phyloP scores from a whole-genome alignment of 2,888 invertebrate genomes.

The Spisula subtruncata region DNA sequence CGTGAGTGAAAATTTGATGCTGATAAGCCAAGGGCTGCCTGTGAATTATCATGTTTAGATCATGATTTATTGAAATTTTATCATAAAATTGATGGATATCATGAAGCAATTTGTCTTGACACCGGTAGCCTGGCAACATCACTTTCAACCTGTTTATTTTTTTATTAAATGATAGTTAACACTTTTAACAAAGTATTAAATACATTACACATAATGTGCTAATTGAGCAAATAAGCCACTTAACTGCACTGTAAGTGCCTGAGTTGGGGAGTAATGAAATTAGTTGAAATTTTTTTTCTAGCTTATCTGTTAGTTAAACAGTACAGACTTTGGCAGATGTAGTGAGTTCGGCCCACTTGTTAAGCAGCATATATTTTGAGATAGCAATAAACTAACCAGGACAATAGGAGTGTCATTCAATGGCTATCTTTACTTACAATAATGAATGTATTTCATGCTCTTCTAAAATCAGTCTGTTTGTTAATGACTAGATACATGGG shows the following conservation, averaged over 20 bases:
- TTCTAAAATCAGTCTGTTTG: background rate
- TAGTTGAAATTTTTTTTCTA: no score
- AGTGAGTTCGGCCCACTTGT: no score
- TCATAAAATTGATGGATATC: constrained; percentile 31
- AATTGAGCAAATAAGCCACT: background rate
- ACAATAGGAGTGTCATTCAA: no score
- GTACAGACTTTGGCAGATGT: no score
- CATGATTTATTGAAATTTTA: constrained; percentile 39
- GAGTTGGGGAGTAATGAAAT: no score
- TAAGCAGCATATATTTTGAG: no score
- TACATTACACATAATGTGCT: background rate
- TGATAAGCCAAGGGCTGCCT: constrained; percentile 30
- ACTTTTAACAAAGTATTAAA: background rate
- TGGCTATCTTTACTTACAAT: no score
- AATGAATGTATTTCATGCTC: background rate
- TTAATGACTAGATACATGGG: background rate
- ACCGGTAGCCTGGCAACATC: constrained; percentile 21
- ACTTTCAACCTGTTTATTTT: background rate
- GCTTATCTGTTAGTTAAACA: no score
- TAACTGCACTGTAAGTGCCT: no score
- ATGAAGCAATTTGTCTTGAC: constrained; percentile 37
- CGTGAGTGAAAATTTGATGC: constrained; percentile 31
- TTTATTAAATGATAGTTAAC: background rate
- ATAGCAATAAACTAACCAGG: no score
- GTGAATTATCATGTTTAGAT: constrained; percentile 38